Evolutionary conservation across 2,797 vertebrate species (phyloP).

Genomic region (Nyctibius grandis): DNA sequence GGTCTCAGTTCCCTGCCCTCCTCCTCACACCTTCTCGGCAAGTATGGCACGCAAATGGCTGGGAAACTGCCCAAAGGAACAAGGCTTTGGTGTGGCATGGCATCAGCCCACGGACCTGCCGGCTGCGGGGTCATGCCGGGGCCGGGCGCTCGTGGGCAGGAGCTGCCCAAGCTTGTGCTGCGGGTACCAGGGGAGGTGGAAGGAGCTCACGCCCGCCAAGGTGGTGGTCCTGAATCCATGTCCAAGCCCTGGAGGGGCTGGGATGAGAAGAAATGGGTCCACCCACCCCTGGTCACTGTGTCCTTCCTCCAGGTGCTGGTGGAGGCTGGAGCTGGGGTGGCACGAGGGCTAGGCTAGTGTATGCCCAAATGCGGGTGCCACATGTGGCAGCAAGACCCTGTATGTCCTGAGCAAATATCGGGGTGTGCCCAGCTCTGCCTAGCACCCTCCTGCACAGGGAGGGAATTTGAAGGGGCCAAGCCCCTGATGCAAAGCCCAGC

Average conservation of each 20-base stretch:
- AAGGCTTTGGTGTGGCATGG: neutral
- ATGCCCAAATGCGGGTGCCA: neutral
- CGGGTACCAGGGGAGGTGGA: neutral
- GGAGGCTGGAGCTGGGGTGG: neutral
- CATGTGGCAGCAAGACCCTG: neutral
- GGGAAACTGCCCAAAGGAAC: neutral
- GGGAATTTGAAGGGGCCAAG: neutral
- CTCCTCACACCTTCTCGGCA: neutral
- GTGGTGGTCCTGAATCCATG: neutral
- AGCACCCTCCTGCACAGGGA: neutral
- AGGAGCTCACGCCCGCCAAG: neutral
- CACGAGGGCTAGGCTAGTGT: neutral
- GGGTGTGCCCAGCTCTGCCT: neutral
- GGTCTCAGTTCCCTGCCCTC: neutral
- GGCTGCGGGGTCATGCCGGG: neutral
- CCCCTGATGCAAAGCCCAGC: neutral
- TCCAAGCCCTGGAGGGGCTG: neutral
- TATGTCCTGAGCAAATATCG: neutral
- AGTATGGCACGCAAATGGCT: neutral
- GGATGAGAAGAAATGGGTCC: neutral
- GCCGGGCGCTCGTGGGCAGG: rapidly evolving
- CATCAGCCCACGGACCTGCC: neutral
- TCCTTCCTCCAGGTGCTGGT: rapidly evolving
- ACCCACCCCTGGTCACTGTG: rapidly evolving
- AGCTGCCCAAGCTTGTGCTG: neutral